Conservation (phyloP, 2,113 vertebrate species). For the Perognathus longimembris region DNA sequence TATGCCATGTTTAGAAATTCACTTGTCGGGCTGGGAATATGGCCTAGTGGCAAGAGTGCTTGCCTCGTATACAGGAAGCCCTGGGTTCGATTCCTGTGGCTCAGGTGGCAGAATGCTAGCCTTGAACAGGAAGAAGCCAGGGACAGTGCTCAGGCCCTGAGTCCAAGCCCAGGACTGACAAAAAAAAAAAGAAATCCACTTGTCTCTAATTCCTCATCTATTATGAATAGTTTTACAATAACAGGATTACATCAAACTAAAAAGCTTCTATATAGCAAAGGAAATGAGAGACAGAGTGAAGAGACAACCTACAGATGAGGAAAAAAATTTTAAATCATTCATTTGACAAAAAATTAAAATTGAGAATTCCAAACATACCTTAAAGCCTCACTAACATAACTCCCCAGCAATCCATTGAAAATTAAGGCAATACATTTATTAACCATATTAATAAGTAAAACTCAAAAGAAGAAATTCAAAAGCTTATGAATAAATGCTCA, state of each 20-base stretch:
- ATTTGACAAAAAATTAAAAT: not conserved
- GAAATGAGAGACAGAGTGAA: not conserved
- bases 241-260: not conserved
- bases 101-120: too few relatives aligned
- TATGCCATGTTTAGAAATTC: not conserved
- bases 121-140: too few relatives aligned
- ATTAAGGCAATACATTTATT: not conserved
- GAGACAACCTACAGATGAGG: not conserved
- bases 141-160: too few relatives aligned
- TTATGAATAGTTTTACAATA: not conserved
- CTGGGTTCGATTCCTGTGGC: too few relatives aligned
- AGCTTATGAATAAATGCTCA: not conserved
- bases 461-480: not conserved
- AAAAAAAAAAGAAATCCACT: too few relatives aligned
- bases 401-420: not conserved
- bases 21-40: not conserved
- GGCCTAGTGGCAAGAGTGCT: too few relatives aligned
- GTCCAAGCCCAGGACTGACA: too few relatives aligned
- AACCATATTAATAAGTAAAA: not conserved
- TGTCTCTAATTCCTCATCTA: not conserved
- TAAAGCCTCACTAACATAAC: not conserved
- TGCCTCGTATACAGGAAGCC: too few relatives aligned
- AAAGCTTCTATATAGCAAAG: not conserved
- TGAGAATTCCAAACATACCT: not conserved
- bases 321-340: not conserved